Evolutionary conservation across 2,888 invertebrate species (phyloP), one percentile per base, ranked within the genome.

Genomic region (Trissolcus japonicus): DNA sequence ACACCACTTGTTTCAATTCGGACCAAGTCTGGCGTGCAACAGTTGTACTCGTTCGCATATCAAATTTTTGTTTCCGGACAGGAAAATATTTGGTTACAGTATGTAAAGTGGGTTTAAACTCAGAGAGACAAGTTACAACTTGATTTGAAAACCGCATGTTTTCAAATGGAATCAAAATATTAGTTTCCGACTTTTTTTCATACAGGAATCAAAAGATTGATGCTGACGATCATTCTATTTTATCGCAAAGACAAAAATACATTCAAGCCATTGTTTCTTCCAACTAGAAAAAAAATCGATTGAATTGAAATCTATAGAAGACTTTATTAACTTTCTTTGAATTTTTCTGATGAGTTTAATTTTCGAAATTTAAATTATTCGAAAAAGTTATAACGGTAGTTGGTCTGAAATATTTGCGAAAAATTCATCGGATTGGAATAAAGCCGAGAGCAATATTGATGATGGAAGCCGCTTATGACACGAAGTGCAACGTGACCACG

Each of bases 391-490:
- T 35, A 16, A 48, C 11, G 11, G 9, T 17, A 17, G 57, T 55
- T 51, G 46, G 40, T 53, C 25, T 75, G 21, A n/a, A 48, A 56
- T 46, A 56, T 46, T 9, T 43, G 51, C 35, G 4, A 50, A 25
- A 65, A 46, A 65, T 54, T 51, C 51, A 41, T 50, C 54, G 54
- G 54, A 76, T 77, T 35, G 65, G 69, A 77, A 69, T 74, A 69
- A 69, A 69, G 68, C 73, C 62, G 41, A 59, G 46, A 71, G 55
- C 74, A 56, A 69, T 65, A 53, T 55, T 48, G 43, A 66, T 69
- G 61, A 69, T 66, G 54, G 69, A 74, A 74, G 74, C 78, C 62
- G 75, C 71, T 78, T 71, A 75, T 69, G 71, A 71, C 55, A 67
- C 71, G 59, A 14, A 71, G 53, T 61, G 51, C 66, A 25, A 41